Evolutionary conservation across 2,797 vertebrate genomes (phyloP), one percentile per base, ranked within the genome.

Genomic region (Argyrosomus regius): DNA sequence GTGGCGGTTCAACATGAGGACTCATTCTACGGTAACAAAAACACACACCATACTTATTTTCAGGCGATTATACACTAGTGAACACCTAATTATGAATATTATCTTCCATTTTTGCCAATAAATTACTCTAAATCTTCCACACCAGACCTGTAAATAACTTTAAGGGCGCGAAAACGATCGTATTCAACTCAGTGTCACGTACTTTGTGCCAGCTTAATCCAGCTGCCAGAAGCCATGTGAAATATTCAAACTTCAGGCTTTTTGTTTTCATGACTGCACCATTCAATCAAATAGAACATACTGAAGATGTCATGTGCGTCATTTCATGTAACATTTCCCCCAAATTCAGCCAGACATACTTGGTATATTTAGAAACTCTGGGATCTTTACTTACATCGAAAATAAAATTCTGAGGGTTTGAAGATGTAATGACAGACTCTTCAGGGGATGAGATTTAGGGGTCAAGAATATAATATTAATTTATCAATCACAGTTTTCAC

Each of bases 191-290:
- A 31, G 43, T 49, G 41, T 4, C 20, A 61, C 7, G 28, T 24
- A 46, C 1, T 16, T 16, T 28, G 16, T 6, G 52, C 39, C 39
- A 54, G 24, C 26, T 20, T 57, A 17, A 0, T 63, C 3, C 41
- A 56, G 14, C 39, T 26, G 12, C 6, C 31, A 35, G 14, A 64
- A 46, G 35, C 24, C 24, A 14, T 45, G 11, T 53, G 9, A 64
- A 45, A 60, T 54, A 71, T 75, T 81, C 43, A 80, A 46, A 53
- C 35, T 9, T 8, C 28, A 9, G 59, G 64, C 24, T 41, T 0
- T 1, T 0, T 39, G 41, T 12, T n/a, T 57, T 56, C 20, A 56
- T 16, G 52, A 5, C 41, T 26, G 48, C 22, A 60, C 5, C 39
- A n/a, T 26, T 62, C 24, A 2, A 1, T 46, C 12, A 18, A 2